A percentile compares a stretch with the other conserved stretches of the same genome.
Conservation (phyloP, 2,113 vertebrate genomes). For the Anas platyrhynchos region DNA sequence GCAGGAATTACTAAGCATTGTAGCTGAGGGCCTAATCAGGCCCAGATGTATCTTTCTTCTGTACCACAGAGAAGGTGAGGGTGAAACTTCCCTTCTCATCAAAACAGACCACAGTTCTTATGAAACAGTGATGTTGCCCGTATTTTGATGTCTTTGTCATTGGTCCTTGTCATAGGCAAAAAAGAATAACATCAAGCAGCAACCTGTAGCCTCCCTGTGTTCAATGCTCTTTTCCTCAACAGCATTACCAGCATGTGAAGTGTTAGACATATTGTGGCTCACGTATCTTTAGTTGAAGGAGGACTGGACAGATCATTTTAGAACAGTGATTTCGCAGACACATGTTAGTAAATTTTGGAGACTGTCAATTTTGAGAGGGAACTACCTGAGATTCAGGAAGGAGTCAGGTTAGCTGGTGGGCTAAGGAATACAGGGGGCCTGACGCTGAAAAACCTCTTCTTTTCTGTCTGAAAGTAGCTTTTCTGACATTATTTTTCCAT, state of each 20-base stretch:
- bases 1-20: slow-evolving; percentile 18
- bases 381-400: not conserved
- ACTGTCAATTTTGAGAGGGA: not conserved
- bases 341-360: not conserved
- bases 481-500: not conserved
- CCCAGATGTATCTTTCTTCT: slow-evolving; percentile 2
- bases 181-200: not conserved
- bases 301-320: not conserved
- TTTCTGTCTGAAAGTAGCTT: not conserved
- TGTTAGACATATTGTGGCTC: not conserved
- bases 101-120: not conserved
- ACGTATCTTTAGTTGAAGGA: not conserved
- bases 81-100: not conserved
- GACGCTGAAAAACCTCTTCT: not conserved
- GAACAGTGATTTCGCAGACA: not conserved
- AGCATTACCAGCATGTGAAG: not conserved
- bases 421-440: not conserved
- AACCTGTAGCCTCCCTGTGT: not conserved
- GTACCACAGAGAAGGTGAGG: not conserved
- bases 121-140: not conserved
- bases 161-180: not conserved
- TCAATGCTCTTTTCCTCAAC: not conserved
- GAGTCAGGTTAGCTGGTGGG: not conserved
- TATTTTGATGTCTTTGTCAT: not conserved
- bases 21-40: not conserved